Evolutionary conservation across 2,797 vertebrate genomes (phyloP).

Genomic region (Perodicticus potto): DNA sequence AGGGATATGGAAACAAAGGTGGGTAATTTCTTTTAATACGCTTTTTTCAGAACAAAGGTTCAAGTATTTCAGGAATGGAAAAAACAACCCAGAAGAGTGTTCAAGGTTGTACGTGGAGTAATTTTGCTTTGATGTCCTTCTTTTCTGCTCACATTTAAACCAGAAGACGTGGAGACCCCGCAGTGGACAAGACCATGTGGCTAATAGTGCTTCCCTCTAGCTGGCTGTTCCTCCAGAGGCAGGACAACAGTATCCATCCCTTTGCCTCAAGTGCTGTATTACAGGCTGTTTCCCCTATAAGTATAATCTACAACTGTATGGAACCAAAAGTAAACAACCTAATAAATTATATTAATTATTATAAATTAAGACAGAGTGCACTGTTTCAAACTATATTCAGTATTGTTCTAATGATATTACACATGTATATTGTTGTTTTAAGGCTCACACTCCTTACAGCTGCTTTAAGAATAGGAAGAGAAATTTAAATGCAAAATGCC

Average conservation of each 20-base stretch:
- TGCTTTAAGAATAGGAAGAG: conserved; percentile 55
- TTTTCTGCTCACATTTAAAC: neutral
- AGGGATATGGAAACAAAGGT: neutral
- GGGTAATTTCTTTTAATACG: neutral
- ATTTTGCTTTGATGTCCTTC: neutral
- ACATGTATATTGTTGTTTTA: conserved; percentile 15
- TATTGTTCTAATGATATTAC: conserved; percentile 5
- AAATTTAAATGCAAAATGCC: conserved; percentile 83
- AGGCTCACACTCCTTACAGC: conserved; percentile 17
- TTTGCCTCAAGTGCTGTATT: neutral
- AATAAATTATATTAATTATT: conserved; percentile 34
- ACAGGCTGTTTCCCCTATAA: neutral
- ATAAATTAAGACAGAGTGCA: conserved; percentile 52
- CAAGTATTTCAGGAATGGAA: neutral
- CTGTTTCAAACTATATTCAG: conserved; percentile 15
- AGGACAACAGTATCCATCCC: neutral
- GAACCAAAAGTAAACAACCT: conserved; percentile 20
- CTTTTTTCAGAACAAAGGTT: neutral
- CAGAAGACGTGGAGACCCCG: neutral
- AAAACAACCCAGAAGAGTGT: neutral
- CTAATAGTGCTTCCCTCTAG: neutral
- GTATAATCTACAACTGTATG: neutral
- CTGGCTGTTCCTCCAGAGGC: neutral
- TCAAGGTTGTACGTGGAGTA: neutral
- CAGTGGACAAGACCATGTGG: neutral